Base-by-base conservation (phyloP, 2,888 invertebrate species). In the Eristalis pertinax region DNA sequence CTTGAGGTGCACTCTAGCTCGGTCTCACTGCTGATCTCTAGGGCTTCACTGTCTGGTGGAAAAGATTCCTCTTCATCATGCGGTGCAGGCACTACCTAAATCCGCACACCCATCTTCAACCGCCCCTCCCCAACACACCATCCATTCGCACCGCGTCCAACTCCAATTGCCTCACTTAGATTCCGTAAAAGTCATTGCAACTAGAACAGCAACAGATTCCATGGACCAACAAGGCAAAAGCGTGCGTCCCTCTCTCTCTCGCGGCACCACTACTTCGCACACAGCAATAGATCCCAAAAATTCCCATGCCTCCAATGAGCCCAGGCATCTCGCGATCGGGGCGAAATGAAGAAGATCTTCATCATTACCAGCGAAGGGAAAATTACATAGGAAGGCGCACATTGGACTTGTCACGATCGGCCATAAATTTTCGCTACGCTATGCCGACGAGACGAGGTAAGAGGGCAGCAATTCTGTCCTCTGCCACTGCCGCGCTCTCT, bases 351-450 rank as follows among this genome's bases (percentile, higher is more conserved):
- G 81, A 88, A 89, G 87, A 86, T 82, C 88, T 85, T 84, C 80
- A 88, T 81, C 80, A 87, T 87, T 84, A 87, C 87, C 75, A 79
- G 87, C 87, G 87, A 86, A 81, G 88, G 82, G 89, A 84, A 89
- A 90, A 90, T 90, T 90, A 89, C 85, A 90, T 89, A 90, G 89
- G 89, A 90, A 89, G 88, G 89, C 84, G 87, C 87, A 87, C 87
- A 86, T 84, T 81, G 89, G 89, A 90, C 89, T 90, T 90, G 89
- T 90, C 89, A 90, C 89, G 89, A 90, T 87, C 89, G 82, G 85
- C 89, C 89, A 89, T 89, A 89, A 90, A 90, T 89, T 89, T 89
- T 84, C 86, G 75, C 83, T 87, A 76, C 84, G 85, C 81, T 80
- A 35, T 38, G 73, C 69, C 78, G 72, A 62, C 78, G 72, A 62